These are phyloP conservation scores for Asarcornis scutulata DNA, from an alignment of 2,113 vertebrate species.

Conservation along the genomic window DNA sequence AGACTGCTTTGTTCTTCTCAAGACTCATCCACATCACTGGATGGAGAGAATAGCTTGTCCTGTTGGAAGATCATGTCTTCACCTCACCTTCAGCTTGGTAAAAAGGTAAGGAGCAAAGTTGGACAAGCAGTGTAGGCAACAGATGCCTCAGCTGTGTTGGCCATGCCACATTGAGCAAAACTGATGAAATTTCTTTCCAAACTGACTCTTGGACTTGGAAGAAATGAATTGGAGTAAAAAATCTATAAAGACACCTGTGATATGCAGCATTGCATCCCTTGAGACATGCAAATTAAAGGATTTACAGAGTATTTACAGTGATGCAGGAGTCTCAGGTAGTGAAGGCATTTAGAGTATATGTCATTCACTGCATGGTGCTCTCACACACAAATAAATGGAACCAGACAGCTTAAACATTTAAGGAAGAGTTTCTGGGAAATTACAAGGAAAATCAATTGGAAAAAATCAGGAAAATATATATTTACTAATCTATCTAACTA, in stretches of 20 bases:
- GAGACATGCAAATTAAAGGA: not conserved
- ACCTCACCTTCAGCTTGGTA: not conserved
- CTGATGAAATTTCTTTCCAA: not conserved
- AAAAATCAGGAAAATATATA: not conserved
- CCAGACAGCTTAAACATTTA: not conserved
- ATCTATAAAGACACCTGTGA: not conserved
- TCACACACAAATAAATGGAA: not conserved
- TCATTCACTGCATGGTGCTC: not conserved
- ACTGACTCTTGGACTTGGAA: not conserved
- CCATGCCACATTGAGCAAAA: not conserved
- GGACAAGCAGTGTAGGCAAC: not conserved
- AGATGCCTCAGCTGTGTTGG: accelerated
- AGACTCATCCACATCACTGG: not conserved
- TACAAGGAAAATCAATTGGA: not conserved
- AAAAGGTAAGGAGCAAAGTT: not conserved
- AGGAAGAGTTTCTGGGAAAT: not conserved
- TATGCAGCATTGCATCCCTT: not conserved
- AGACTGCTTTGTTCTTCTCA: not conserved
- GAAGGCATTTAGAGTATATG: not conserved
- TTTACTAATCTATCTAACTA: not conserved
- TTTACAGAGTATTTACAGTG: not conserved
- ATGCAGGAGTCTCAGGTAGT: not conserved
- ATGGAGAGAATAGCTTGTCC: not conserved
- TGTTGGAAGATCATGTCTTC: not conserved
- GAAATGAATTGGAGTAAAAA: not conserved